Evolutionary conservation across 2,888 invertebrate genomes (phyloP), one percentile per base, ranked within the genome.

Genomic region (Zeuzera pyrina): DNA sequence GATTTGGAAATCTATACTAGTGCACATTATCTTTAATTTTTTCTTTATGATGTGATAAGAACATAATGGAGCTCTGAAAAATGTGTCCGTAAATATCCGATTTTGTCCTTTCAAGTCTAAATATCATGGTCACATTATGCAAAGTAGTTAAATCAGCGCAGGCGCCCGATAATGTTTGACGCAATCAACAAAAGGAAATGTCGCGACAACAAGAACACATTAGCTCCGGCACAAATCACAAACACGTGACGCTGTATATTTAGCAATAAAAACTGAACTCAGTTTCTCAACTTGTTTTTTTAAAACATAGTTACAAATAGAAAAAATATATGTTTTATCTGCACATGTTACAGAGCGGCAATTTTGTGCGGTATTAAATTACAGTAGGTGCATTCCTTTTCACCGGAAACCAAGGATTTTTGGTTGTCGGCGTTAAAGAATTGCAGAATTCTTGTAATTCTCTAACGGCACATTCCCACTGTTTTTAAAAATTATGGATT

Each of bases 311-410:
- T 45, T 57, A 61, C 65, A 68, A 63, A 51, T 59, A 48, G 49
- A 54, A 63, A 64, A 55, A 44, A 62, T 63, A 59, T 49, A 49
- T 40, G 42, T 51, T 57, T 56, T 53, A 52, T 53, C 54, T 67
- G 68, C 77, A 78, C 74, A 67, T 77, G 71, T 62, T 61, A n/a
- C n/a, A n/a, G n/a, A 57, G 59, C 57, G 46, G 61, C 63, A 68
- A 76, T 77, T 77, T 73, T 40, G 65, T 72, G 72, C 63, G 70
- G 77, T 72, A 57, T 79, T 52, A 77, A 73, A 76, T 79, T 79
- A 76, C 78, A 41, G 12, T 19, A 7, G 21, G 51, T 39, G 52
- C 57, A 58, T 62, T 61, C 64, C 65, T 47, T 59, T 72, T 70
- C 59, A 66, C 66, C 77, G 79, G 81, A 79, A 77, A 63, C 66